These are phyloP conservation scores for Drosophila orena DNA, from an alignment of 1,140 invertebrate genomes.

Conservation along the genomic window DNA sequence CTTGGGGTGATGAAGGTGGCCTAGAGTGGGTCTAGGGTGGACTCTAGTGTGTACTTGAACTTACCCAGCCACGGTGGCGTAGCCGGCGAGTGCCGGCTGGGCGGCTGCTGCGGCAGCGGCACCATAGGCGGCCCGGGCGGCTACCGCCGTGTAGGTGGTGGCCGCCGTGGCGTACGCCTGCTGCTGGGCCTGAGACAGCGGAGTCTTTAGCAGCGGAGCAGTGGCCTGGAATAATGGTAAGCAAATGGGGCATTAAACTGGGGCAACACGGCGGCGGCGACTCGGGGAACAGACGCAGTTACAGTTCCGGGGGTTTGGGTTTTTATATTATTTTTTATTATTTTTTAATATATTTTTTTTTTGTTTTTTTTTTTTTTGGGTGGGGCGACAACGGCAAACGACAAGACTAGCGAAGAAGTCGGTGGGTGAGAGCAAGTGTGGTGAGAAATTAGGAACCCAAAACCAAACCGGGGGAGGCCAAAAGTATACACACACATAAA, in stretches of 20 bases:
- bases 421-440: constrained; percentile 51
- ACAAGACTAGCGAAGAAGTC: constrained; percentile 52
- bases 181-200: constrained; percentile 88
- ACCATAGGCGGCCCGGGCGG: constrained; percentile 92
- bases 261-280: constrained; percentile 37
- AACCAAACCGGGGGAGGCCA: constrained; percentile 44
- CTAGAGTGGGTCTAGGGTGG: neutral
- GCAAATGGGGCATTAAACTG: constrained; percentile 84
- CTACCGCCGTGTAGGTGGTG: constrained; percentile 92
- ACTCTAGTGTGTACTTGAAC: constrained; percentile 14
- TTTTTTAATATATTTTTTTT: neutral
- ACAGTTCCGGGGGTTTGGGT: constrained; percentile 22
- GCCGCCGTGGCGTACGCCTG: constrained; percentile 89
- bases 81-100: constrained; percentile 90
- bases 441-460: constrained; percentile 49
- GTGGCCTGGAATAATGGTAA: constrained; percentile 87
- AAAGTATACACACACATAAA: constrained; percentile 14
- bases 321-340: neutral
- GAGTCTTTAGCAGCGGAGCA: constrained; percentile 89
- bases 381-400: constrained; percentile 59
- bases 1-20: neutral
- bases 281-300: constrained; percentile 50
- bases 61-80: constrained; percentile 86
- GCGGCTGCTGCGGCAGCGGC: constrained; percentile 93
- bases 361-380: constrained; percentile 1